Evolutionary conservation across 1,140 invertebrate species (phyloP), one percentile per base, ranked within the genome.

Genomic region (Amphibalanus amphitrite): DNA sequence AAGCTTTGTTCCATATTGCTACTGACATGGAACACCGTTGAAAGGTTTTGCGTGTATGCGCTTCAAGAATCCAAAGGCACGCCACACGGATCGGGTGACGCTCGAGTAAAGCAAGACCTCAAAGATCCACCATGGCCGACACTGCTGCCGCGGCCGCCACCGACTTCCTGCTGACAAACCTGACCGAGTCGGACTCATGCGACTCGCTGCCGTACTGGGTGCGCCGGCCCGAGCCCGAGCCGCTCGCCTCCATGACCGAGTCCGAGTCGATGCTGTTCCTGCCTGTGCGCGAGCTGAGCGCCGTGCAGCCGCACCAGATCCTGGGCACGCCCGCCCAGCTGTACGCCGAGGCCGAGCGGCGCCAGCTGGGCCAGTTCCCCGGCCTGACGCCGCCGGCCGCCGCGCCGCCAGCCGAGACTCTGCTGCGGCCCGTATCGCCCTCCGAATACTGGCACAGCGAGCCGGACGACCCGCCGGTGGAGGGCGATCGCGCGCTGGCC

Each of bases 141-240:
- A n/a, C n/a, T n/a, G n/a, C n/a, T n/a, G 6, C 26, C 0, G 28
- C 17, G n/a, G 38, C 26, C 26, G n/a, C 29, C 47, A 47, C 67
- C 40, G 28, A 29, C 28, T 26, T 20, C 20, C 8, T 26, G 59
- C 28, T 64, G 69, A 64, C 29, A 28, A 30, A 71, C 20, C 8
- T 47, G 23, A 28, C 23, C 40, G 28, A 71, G 29, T 25, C 28
- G 67, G 70, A 70, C 67, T 70, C 28, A 29, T 70, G 47, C 47
- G 47, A 59, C 47, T 59, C 47, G 17, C 47, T 59, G 47, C 47
- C 47, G 17, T 59, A 59, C 20, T 59, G 47, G 38, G 47, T 20
- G 47, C 47, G 47, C 17, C 47, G 47, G 10, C 47, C 47, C 13
- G 20, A 23, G 1, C 47, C 47, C 17, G 6, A 6, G 47, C 47